phyloP scores from a whole-genome alignment of 2,888 invertebrate species.

The Melinopterus prodromus region DNA sequence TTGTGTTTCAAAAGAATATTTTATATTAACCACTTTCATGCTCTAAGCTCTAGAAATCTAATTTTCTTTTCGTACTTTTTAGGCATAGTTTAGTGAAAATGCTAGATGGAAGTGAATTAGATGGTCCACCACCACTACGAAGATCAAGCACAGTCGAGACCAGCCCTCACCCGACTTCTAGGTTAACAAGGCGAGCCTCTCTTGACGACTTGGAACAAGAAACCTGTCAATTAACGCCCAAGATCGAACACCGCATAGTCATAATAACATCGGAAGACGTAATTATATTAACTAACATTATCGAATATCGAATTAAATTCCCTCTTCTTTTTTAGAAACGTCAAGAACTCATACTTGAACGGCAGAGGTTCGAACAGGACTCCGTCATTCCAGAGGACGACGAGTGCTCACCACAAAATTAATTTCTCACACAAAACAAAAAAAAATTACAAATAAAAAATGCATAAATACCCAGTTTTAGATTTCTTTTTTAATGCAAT shows the following conservation, averaged over 20 bases:
- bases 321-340: constrained; percentile 62
- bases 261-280: constrained; percentile 80
- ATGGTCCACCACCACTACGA: constrained; percentile 76
- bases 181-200: constrained; percentile 75
- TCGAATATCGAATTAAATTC: background rate
- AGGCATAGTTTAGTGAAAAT: constrained; percentile 83
- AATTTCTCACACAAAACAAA: constrained; percentile 26
- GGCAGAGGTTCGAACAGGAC: constrained; percentile 72
- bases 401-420: constrained; percentile 65
- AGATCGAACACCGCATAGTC: constrained; percentile 82
- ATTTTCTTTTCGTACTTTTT: constrained; percentile 39
- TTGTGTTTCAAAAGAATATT: too few species aligned
- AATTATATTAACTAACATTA: constrained; percentile 28
- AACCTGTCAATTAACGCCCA: constrained; percentile 82
- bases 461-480: constrained; percentile 17
- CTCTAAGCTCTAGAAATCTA: background rate
- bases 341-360: constrained; percentile 65
- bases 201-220: constrained; percentile 84
- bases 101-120: constrained; percentile 74
- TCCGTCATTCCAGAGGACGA: constrained; percentile 77
- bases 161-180: constrained; percentile 53
- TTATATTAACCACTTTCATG: too few species aligned
- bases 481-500: background rate
- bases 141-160: constrained; percentile 60
- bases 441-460: constrained; percentile 5